Conservation (phyloP, 2,113 vertebrate species). For the Panthera leo region DNA sequence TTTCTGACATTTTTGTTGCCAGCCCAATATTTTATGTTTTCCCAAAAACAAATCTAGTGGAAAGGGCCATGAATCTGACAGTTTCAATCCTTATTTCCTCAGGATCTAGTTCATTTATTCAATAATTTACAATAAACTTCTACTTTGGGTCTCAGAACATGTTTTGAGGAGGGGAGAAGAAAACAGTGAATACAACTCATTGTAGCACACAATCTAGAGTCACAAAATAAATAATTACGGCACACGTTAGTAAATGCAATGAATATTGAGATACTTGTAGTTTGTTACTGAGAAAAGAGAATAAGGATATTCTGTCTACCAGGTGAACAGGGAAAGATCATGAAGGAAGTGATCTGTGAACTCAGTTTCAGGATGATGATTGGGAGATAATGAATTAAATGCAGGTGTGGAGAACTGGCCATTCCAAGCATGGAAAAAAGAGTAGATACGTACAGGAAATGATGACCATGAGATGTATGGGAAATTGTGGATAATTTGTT, state of each 20-base stretch:
- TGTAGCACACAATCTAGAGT: neutral
- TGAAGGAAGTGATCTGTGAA: neutral
- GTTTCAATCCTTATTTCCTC: neutral
- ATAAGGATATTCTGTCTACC: neutral
- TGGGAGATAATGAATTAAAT: neutral
- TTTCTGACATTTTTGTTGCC: neutral
- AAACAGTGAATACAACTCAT: neutral
- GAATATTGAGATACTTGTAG: neutral
- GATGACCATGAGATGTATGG: neutral
- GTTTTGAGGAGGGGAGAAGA: neutral
- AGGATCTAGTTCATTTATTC: neutral
- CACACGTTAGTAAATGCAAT: neutral
- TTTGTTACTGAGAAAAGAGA: neutral
- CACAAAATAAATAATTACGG: neutral
- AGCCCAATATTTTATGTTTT: neutral
- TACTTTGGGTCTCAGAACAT: neutral
- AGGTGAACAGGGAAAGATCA: neutral
- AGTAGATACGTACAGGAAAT: neutral
- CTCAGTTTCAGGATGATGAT: neutral
- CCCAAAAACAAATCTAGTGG: neutral
- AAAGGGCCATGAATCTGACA: neutral
- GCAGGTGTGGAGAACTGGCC: neutral
- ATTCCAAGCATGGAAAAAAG: neutral
- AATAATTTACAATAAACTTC: neutral
- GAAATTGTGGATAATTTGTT: neutral